Conservation (phyloP, 1,140 invertebrate genomes). For the Nasonia longicornis region DNA sequence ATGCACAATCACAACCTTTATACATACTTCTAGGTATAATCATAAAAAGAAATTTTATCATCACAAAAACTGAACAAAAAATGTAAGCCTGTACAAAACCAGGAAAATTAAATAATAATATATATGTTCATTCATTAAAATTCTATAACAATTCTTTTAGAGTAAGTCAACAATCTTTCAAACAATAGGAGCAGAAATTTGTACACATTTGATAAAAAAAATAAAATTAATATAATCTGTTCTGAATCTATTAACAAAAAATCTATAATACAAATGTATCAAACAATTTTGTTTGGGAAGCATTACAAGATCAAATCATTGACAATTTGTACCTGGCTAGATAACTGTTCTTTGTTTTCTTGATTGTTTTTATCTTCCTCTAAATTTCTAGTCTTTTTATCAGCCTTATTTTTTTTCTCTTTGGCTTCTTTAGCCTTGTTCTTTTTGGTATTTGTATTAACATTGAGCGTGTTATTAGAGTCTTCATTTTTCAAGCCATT, state of each 20-base stretch:
- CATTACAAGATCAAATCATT: not conserved
- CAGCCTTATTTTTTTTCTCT: conserved; percentile 64
- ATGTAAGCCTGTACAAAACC: not conserved
- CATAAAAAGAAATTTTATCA: not conserved
- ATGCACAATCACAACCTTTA: not conserved
- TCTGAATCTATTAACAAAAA: not conserved
- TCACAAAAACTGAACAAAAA: conserved; percentile 1
- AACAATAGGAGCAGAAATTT: not conserved
- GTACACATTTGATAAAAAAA: not conserved
- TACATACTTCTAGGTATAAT: not conserved
- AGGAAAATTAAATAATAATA: not conserved
- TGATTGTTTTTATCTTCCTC: conserved; percentile 51
- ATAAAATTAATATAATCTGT: too few relatives aligned
- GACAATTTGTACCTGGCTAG: conserved; percentile 50
- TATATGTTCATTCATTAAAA: not conserved
- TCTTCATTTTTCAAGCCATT: conserved; percentile 28
- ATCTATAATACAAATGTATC: not conserved
- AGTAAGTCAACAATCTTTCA: too few relatives aligned
- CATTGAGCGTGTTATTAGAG: not conserved
- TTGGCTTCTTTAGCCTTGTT: conserved; percentile 58
- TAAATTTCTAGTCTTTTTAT: conserved; percentile 58
- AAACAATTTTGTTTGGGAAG: not conserved
- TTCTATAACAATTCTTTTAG: not conserved
- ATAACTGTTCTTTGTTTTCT: conserved; percentile 53
- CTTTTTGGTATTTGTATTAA: conserved; percentile 48